Conservation (phyloP, 2,888 invertebrate species). For the Alentia gelatinosa region DNA sequence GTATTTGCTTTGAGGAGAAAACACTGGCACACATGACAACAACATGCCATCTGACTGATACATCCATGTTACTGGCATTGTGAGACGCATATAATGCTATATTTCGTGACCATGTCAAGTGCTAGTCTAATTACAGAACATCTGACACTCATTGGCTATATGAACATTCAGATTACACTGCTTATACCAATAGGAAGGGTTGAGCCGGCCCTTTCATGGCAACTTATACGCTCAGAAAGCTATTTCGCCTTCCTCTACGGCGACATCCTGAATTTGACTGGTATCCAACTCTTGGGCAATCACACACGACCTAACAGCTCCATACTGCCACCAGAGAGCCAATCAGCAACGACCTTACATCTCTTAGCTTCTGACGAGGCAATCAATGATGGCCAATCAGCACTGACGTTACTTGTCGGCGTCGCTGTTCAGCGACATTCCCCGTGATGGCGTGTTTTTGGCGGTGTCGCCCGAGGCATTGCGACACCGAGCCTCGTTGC, state of each 20-base stretch:
- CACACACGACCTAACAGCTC: background rate
- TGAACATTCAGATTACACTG: background rate
- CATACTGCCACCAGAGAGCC: background rate
- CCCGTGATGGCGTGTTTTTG: background rate
- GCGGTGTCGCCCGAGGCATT: slow-evolving; percentile 59
- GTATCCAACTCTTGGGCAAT: no score
- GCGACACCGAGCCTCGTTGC: slow-evolving; percentile 56
- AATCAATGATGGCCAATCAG: background rate
- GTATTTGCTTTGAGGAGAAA: no score
- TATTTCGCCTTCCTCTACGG: background rate
- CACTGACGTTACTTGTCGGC: background rate
- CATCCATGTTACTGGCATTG: no score
- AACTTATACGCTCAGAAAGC: background rate
- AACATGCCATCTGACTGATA: no score
- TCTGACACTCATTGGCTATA: background rate
- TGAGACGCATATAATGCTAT: no score
- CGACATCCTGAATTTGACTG: background rate
- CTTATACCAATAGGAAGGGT: background rate
- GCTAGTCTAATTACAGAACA: background rate
- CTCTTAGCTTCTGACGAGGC: no score
- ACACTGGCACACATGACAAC: no score
- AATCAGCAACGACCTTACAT: background rate
- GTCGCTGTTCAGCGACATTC: slow-evolving; percentile 31
- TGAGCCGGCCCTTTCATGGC: background rate
- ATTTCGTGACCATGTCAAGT: no score